Conservation (phyloP, 2,797 vertebrate genomes). For the Cynodonichthys magdalenae region DNA sequence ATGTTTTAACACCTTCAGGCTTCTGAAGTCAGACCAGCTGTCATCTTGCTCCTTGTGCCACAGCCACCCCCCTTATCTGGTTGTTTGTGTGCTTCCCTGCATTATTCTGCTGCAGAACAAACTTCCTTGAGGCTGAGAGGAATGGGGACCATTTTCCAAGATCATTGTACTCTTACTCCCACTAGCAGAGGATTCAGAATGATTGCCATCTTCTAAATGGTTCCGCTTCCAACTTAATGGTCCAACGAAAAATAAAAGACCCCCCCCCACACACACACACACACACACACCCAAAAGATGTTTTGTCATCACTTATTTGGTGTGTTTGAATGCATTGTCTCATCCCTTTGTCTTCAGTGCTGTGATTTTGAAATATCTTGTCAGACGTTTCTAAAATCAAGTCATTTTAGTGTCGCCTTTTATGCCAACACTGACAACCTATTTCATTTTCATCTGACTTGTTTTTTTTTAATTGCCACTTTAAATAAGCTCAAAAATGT, state of each 20-base stretch:
- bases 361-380: slow-evolving; percentile 41
- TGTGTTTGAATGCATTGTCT: slow-evolving; percentile 22
- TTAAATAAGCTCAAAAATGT: slow-evolving; percentile 33
- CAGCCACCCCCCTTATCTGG: background rate
- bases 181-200: background rate
- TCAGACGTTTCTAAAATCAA: slow-evolving; percentile 26
- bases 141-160: slow-evolving; percentile 25
- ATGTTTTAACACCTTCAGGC: slow-evolving; percentile 92
- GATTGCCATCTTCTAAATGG: slow-evolving; percentile 1
- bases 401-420: slow-evolving; percentile 17
- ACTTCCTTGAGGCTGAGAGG: slow-evolving; percentile 24
- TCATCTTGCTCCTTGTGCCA: too few species aligned
- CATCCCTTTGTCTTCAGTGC: slow-evolving; percentile 23
- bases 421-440: slow-evolving; percentile 27
- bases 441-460: slow-evolving; percentile 38
- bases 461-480: slow-evolving; percentile 8
- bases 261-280: too few species aligned
- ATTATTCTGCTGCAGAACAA: slow-evolving; percentile 23
- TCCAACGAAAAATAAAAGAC: slow-evolving; percentile 39
- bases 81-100: slow-evolving; percentile 12
- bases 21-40: slow-evolving; percentile 80
- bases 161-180: slow-evolving; percentile 5
- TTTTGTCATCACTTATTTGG: slow-evolving; percentile 19
- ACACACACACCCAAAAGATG: too few species aligned
- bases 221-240: slow-evolving; percentile 16